These are phyloP conservation scores for Phyllotreta cruciferae DNA, from an alignment of 2,888 invertebrate genomes.

Conservation along the genomic window DNA sequence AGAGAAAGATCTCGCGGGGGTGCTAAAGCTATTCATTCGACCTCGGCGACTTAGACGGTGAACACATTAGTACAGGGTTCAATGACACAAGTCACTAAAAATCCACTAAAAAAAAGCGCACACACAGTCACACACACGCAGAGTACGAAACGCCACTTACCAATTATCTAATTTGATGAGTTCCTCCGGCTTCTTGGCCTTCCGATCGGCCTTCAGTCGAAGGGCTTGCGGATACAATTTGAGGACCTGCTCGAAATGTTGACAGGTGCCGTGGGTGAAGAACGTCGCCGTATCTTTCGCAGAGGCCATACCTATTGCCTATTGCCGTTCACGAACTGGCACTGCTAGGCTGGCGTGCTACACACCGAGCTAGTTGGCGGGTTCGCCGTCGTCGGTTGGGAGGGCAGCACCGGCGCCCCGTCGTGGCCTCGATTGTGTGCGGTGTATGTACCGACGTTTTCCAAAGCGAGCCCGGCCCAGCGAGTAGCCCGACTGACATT, in stretches of 20 bases:
- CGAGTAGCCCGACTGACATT: slow-evolving; percentile 55
- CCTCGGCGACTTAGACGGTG: slow-evolving; percentile 46
- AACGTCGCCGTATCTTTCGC: slow-evolving; percentile 85
- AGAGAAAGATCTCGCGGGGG: slow-evolving; percentile 64
- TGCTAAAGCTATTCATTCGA: slow-evolving; percentile 56
- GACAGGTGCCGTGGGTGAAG: slow-evolving; percentile 88
- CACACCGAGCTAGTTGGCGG: slow-evolving; percentile 37
- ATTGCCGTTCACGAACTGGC: slow-evolving; percentile 50
- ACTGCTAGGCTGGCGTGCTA: slow-evolving; percentile 49
- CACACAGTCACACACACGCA: too few relatives aligned
- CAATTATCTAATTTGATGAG: slow-evolving; percentile 94
- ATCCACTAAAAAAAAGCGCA: too few relatives aligned
- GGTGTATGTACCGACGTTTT: slow-evolving; percentile 51
- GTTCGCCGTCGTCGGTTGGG: slow-evolving; percentile 43
- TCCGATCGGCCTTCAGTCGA: slow-evolving; percentile 87
- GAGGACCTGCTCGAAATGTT: slow-evolving; percentile 86
- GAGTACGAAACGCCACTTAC: slow-evolving; percentile 68
- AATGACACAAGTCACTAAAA: slow-evolving; percentile 50
- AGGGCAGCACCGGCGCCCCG: slow-evolving; percentile 52
- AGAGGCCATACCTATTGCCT: slow-evolving; percentile 52
- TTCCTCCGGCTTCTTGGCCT: slow-evolving; percentile 92
- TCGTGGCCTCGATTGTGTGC: slow-evolving; percentile 52
- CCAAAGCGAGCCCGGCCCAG: slow-evolving; percentile 54
- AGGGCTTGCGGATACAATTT: slow-evolving; percentile 92
- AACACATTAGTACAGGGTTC: slow-evolving; percentile 50